Base-by-base conservation (phyloP, 2,888 invertebrate species). In the Bellardia bayeri region DNA sequence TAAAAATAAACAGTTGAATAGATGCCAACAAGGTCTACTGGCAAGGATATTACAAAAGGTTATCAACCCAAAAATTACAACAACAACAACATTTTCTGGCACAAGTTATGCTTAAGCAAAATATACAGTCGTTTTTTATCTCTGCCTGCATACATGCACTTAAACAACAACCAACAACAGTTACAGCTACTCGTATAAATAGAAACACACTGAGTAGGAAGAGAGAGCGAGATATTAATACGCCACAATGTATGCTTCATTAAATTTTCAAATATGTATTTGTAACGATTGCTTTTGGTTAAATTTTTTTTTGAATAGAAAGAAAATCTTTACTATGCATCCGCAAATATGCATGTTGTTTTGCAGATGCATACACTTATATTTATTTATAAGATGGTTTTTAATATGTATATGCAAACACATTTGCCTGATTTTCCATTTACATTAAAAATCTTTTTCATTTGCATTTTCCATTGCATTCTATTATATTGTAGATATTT, bases 21-120 rank as follows among this genome's bases (percentile, higher is more conserved):
- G 87, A 85, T 89, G 89, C 89, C 88, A 89, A 89, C 88, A 88
- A 87, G 88, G 86, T 88, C 88, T 89, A 88, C 86, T 88, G 79
- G 80, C 87, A 86, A 80, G 75, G 80, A 80, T 85, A 85, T 80
- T 72, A 49, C 61, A 87, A 51, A 83, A 88, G 89, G 89, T 89
- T 89, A 88, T 87, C 87, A 88, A 89, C 89, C 89, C 82, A 84
- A 79, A 87, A 71, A 49, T 45, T 14, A 14, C 30, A 66, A 54
- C 16, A 45, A 14, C 30, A 66, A 54, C 16, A 45, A 54, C 63
- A 71, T 56, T 63, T 76, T 83, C 51, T 76, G 54, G 69, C 63
- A 76, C 76, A 83, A 76, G 63, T 54, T 42, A 76, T 76, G 23
- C 69, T 76, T 69, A 76, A 76, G 71, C 23, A 56, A 51, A 76